Evolutionary conservation across 2,113 vertebrate genomes (phyloP).

Genomic region (Myrmophylax atrothorax): DNA sequence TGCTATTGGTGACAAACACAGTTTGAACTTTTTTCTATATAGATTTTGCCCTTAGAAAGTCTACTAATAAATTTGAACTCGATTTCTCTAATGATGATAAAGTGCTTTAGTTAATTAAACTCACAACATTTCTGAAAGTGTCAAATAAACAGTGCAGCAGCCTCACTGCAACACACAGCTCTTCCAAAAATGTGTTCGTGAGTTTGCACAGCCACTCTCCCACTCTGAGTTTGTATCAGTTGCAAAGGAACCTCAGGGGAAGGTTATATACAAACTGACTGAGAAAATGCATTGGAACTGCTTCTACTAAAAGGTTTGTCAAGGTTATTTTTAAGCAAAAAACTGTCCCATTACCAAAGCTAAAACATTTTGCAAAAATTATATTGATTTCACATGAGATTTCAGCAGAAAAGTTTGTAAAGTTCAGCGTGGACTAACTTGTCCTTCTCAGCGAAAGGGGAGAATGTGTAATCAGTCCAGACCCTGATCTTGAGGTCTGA

Average conservation of each 20-base stretch:
- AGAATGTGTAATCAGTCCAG: not conserved
- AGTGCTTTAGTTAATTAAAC: constrained; percentile 33
- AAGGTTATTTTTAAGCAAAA: not conserved
- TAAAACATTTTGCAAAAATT: not conserved
- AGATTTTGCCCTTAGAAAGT: constrained; percentile 10
- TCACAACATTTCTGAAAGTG: not conserved
- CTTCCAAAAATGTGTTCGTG: not conserved
- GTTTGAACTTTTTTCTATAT: not conserved
- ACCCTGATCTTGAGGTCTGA: not conserved
- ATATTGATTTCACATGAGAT: not conserved
- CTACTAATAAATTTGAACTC: not conserved
- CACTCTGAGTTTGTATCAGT: not conserved
- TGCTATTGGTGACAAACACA: not conserved
- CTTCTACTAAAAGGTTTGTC: not conserved
- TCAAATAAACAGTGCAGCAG: not conserved
- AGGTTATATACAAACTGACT: not conserved
- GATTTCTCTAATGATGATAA: not conserved
- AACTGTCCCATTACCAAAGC: not conserved
- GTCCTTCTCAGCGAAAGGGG: not conserved
- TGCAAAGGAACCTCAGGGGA: not conserved
- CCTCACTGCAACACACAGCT: not conserved
- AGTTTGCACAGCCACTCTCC: not conserved
- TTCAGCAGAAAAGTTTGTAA: not conserved
- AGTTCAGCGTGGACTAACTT: not conserved
- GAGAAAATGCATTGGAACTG: not conserved